Conservation (phyloP, 2,113 vertebrate species). For the Suricata suricatta region DNA sequence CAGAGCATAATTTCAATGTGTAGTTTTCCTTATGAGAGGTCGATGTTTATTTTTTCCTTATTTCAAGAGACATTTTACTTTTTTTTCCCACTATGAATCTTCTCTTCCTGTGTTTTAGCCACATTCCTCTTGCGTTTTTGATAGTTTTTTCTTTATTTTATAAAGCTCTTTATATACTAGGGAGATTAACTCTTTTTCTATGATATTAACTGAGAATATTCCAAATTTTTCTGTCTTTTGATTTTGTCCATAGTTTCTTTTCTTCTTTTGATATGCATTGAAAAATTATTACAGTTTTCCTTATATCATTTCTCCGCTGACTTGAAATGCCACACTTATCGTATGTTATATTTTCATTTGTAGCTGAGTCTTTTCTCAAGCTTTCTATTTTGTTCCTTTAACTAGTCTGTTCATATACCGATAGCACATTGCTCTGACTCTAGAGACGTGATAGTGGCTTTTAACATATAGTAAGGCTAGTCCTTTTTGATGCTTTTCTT, state of each 20-base stretch:
- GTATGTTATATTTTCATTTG: not conserved
- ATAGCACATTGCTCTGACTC: not conserved
- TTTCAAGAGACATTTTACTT: not conserved
- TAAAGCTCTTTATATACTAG: not conserved
- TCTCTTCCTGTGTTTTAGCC: not conserved
- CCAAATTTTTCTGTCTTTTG: not conserved
- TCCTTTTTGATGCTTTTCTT: not conserved
- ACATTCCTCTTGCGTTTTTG: not conserved
- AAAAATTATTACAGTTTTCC: not conserved
- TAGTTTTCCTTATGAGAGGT: not conserved
- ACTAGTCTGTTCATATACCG: not conserved
- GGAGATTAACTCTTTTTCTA: not conserved
- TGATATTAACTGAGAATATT: not conserved
- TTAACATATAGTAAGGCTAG: not conserved
- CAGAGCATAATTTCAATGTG: not conserved
- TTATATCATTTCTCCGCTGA: not conserved
- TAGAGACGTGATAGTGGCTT: not conserved
- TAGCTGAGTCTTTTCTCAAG: not conserved
- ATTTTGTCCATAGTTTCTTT: not conserved
- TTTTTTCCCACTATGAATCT: not conserved
- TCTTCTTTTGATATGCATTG: not conserved
- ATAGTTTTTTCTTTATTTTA: not conserved
- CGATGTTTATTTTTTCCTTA: not conserved
- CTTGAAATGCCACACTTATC: not conserved
- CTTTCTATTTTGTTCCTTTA: not conserved